These are phyloP conservation scores for Trachelus troglodyta DNA, from an alignment of 2,888 invertebrate genomes.

Conservation along the genomic window DNA sequence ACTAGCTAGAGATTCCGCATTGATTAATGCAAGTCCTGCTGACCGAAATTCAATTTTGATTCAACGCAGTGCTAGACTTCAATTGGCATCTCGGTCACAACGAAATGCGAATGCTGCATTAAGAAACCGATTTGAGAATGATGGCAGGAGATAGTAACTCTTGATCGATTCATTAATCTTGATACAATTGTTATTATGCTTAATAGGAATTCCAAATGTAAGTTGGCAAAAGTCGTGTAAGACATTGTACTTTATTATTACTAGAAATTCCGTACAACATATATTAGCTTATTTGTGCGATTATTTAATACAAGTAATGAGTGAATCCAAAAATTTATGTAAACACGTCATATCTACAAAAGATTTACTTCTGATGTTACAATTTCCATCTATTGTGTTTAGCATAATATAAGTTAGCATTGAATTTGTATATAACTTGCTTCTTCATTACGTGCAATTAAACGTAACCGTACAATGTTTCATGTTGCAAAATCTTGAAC, in stretches of 20 bases:
- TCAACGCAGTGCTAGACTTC: slow-evolving; percentile 12
- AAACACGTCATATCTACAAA: neutral
- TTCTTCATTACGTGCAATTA: neutral
- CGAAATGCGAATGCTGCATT: slow-evolving; percentile 16
- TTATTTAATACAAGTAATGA: neutral
- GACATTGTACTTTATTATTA: neutral
- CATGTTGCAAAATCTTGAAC: neutral
- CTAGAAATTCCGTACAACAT: neutral
- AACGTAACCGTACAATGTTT: neutral
- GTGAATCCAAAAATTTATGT: neutral
- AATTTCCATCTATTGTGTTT: neutral
- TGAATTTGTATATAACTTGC: neutral
- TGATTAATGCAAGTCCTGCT: neutral
- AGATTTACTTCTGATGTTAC: neutral
- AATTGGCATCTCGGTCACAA: slow-evolving; percentile 17
- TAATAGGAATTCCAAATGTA: neutral
- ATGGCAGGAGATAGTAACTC: slow-evolving; percentile 13
- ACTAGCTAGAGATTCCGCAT: slow-evolving; percentile 11
- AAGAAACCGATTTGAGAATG: slow-evolving; percentile 12
- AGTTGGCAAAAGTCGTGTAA: neutral
- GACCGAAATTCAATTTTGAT: slow-evolving; percentile 6
- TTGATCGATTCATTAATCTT: neutral
- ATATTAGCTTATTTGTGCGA: neutral
- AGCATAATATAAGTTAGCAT: neutral
- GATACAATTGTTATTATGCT: neutral